Evolutionary conservation across 2,888 invertebrate genomes (phyloP).

Genomic region (Acrobasis suavella): DNA sequence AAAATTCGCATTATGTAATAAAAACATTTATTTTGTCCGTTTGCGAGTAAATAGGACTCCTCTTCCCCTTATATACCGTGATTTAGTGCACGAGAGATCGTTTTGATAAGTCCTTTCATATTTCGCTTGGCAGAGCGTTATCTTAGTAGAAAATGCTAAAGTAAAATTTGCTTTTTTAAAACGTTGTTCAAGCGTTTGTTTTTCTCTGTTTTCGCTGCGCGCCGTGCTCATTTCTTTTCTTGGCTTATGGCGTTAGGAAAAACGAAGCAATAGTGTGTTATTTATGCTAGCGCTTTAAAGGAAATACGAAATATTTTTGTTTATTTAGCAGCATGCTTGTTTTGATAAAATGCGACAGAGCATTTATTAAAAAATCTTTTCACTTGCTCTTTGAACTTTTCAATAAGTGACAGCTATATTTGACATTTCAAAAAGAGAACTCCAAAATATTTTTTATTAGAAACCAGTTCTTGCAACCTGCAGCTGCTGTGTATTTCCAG

Average conservation of each 20-base stretch:
- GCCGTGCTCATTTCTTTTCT: slow-evolving; percentile 41
- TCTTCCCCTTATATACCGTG: slow-evolving; percentile 79
- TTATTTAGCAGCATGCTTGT: neutral
- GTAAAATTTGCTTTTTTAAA: slow-evolving; percentile 58
- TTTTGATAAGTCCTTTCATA: slow-evolving; percentile 80
- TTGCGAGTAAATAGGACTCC: slow-evolving; percentile 77
- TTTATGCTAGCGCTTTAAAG: slow-evolving; percentile 10
- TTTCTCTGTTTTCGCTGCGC: slow-evolving; percentile 37
- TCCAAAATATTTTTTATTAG: slow-evolving; percentile 1
- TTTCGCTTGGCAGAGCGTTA: slow-evolving; percentile 74
- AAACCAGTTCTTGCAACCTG: slow-evolving; percentile 43
- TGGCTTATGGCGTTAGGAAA: slow-evolving; percentile 49
- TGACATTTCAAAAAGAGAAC: slow-evolving; percentile 3
- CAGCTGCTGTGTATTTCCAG: slow-evolving; percentile 39
- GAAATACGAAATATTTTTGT: slow-evolving; percentile 9
- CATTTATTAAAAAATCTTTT: neutral
- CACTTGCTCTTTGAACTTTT: neutral
- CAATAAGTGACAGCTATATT: neutral
- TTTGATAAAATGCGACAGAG: neutral
- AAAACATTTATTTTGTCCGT: slow-evolving; percentile 82
- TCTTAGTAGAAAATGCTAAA: slow-evolving; percentile 74
- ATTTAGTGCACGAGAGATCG: slow-evolving; percentile 80
- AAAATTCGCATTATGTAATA: slow-evolving; percentile 80
- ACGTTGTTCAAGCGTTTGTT: slow-evolving; percentile 44
- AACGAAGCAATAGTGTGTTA: slow-evolving; percentile 24